These are phyloP conservation scores for Byasa hedistus DNA, from an alignment of 2,888 invertebrate species.

Conservation along the genomic window DNA sequence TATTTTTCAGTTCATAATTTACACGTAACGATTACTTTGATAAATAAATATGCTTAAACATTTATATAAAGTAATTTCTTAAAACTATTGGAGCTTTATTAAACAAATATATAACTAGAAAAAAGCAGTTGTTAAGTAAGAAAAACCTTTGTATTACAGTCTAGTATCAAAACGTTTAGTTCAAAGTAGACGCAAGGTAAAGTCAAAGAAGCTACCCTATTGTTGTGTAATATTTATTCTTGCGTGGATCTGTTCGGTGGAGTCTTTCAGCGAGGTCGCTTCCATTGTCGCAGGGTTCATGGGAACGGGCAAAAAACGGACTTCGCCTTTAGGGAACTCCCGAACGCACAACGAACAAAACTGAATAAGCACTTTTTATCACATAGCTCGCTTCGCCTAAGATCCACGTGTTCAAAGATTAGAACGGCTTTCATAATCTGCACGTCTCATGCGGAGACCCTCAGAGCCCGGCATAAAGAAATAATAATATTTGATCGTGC, in stretches of 20 bases:
- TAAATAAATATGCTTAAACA: not conserved
- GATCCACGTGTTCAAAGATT: constrained; percentile 74
- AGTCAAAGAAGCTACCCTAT: constrained; percentile 78
- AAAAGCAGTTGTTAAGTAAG: not conserved
- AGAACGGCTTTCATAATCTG: constrained; percentile 64
- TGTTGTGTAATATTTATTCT: constrained; percentile 78
- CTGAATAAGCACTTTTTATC: constrained; percentile 76
- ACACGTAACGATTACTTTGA: not conserved
- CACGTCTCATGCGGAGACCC: constrained; percentile 51
- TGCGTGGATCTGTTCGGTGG: constrained; percentile 67
- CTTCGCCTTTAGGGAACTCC: constrained; percentile 64
- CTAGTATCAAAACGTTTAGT: constrained; percentile 51
- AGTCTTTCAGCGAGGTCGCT: constrained; percentile 74
- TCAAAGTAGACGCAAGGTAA: constrained; percentile 47
- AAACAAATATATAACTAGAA: not conserved
- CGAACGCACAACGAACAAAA: constrained; percentile 58
- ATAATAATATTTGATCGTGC: constrained; percentile 26
- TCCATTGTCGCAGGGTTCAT: constrained; percentile 76
- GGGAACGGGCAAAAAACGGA: constrained; percentile 76
- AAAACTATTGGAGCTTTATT: not conserved
- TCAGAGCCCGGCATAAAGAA: constrained; percentile 20
- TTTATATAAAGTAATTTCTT: not conserved
- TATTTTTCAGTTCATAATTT: not conserved
- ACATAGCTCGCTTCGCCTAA: constrained; percentile 48
- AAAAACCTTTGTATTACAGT: not conserved